These are phyloP conservation scores for Pangasius krempfi DNA, from an alignment of 2,797 vertebrate species.

Conservation along the genomic window DNA sequence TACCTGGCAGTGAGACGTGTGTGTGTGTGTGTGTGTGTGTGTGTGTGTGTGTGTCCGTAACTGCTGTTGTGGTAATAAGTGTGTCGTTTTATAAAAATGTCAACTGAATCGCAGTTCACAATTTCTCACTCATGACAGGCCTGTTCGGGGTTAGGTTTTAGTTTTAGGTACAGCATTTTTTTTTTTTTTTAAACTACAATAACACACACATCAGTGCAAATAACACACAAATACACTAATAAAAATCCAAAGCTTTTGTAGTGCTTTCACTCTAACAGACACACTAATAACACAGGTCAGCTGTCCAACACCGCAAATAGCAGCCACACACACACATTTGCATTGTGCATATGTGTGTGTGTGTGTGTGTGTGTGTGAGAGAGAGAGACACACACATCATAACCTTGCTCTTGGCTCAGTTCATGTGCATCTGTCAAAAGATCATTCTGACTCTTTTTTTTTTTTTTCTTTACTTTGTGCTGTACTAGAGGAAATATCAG, in stretches of 20 bases:
- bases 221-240: background rate
- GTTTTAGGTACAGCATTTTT: background rate
- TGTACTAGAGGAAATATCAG: background rate
- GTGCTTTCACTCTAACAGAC: background rate
- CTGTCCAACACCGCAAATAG: background rate
- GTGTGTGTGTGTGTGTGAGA: background rate
- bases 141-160: background rate
- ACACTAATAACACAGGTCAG: background rate
- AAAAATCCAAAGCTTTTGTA: background rate
- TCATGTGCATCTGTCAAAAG: background rate
- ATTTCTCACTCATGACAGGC: background rate
- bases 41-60: background rate
- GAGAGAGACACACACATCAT: background rate
- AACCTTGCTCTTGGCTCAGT: conserved; percentile 34
- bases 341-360: background rate
- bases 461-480: background rate
- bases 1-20: background rate
- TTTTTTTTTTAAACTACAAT: background rate
- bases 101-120: too few species aligned
- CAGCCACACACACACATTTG: background rate
- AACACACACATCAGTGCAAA: background rate
- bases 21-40: background rate
- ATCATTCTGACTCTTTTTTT: background rate
- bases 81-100: background rate
- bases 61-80: background rate